Evolutionary conservation across 1,140 invertebrate genomes (phyloP), one percentile per base, ranked within the genome.

Genomic region (Elymnias hypermnestra): DNA sequence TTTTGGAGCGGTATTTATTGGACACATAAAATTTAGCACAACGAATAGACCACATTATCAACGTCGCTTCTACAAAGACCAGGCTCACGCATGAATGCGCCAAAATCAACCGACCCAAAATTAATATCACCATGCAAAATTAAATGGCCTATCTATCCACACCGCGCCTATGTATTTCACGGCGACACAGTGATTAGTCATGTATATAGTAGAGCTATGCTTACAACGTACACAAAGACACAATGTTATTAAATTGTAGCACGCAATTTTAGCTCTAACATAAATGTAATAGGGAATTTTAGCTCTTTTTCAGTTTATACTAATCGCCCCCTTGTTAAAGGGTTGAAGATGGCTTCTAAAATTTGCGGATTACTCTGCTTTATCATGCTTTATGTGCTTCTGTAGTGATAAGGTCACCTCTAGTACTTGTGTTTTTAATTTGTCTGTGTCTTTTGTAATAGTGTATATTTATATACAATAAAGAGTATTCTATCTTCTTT

Each of bases 71-170:
- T 9, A 33, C 45, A 33, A 53, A 62, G 69, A 66, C 54, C 48
- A n/a, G 48, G 53, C 48, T 45, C 29, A 57, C 42, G 51, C 52
- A 54, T 53, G 55, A 64, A 65, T 47, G 56, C 53, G 42, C 36
- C 57, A 50, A 64, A 75, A 69, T 69, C 67, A 58, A 57, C n/a
- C 59, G 23, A 58, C 68, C 70, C 57, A 47, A 67, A 68, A 73
- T 74, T 70, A 68, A 75, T 70, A 66, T 66, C 49, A 72, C 53
- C 45, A 63, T 42, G 49, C 65, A 33, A 68, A 72, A 72, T 76
- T 70, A 66, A 75, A 71, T 37, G 55, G 31, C 37, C 38, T 36
- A 51, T 35, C 33, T 31, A 51, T 22, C 18, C 49, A 43, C 28
- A 31, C 39, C 21, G 18, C 25, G 15, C 23, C 44, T 61, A 60